phyloP scores from a whole-genome alignment of 2,888 invertebrate genomes.

The Perizoma flavofasciatum region DNA sequence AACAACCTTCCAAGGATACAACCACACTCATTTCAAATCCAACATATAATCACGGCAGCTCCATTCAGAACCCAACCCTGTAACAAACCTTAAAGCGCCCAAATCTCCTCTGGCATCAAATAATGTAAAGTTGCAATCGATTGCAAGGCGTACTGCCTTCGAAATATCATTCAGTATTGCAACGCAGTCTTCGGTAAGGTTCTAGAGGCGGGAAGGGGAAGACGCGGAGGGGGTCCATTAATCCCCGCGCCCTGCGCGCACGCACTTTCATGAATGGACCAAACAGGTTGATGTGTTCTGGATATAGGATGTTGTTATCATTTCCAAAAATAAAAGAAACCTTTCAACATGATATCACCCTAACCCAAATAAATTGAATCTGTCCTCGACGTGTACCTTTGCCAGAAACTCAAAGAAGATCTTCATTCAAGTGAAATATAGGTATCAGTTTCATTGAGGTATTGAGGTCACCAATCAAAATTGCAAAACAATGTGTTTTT shows the following conservation, averaged over 20 bases:
- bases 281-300: constrained; percentile 81
- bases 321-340: constrained; percentile 31
- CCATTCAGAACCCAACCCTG: constrained; percentile 54
- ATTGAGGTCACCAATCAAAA: constrained; percentile 52
- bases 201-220: constrained; percentile 62
- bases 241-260: constrained; percentile 83
- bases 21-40: constrained; percentile 74
- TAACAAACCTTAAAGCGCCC: constrained; percentile 2
- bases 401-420: constrained; percentile 31
- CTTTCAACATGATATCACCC: constrained; percentile 25
- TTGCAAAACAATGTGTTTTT: constrained; percentile 57
- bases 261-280: constrained; percentile 84
- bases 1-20: constrained; percentile 83
- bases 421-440: constrained; percentile 37
- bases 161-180: constrained; percentile 49
- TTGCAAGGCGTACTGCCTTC: constrained; percentile 40
- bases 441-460: constrained; percentile 36
- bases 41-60: constrained; percentile 47
- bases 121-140: constrained; percentile 34
- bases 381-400: constrained; percentile 19
- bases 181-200: constrained; percentile 46
- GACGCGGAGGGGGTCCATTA: constrained; percentile 76
- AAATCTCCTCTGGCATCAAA: constrained; percentile 17
- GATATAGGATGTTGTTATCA: constrained; percentile 63
- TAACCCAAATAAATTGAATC: constrained; percentile 20